Evolutionary conservation across 2,888 invertebrate genomes (phyloP), one percentile per base, ranked within the genome.

Genomic region (Campaea margaritaria): DNA sequence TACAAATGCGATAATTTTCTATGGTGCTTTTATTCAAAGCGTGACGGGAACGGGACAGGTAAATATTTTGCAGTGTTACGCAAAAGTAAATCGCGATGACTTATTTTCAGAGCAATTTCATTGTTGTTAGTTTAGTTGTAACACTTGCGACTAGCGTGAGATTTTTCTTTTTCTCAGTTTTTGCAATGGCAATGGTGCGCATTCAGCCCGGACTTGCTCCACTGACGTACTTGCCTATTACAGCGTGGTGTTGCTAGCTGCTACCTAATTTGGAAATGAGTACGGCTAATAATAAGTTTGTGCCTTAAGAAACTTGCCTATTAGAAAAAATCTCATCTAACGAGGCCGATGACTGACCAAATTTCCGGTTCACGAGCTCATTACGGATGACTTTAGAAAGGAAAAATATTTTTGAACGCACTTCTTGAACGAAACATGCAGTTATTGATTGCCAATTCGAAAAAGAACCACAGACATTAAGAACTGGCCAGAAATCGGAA

Each of bases 1-100:
- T 52, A 38, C 55, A 50, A 58, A 58, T 43, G 58, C 51, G 62
- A 62, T 67, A 63, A 64, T 53, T 53, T 38, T 53, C 53, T 63
- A 54, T 48, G 49, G 43, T 41, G 38, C 27, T 34, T 42, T 55
- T 50, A 46, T 59, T 46, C 16, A 42, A 55, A 51, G 41, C 47
- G 55, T 47, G 42, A 41, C 59, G 41, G 49, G 15, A 21, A 41
- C 59, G 34, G 36, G 31, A 31, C 31, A 48, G 36, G n/a, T 47
- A n/a, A 45, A 51, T 53, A 46, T 28, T 55, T 58, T 55, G 52
- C 49, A 46, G 45, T 36, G 21, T 62, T 62, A 46, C 51, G 56
- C 58, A 64, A 43, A 14, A 28, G 15, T 28, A 55, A 56, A 58
- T 57, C 48, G 45, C 53, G 50, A 46, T 55, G 50, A 49, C n/a